phyloP scores from a whole-genome alignment of 1,140 invertebrate species.

The Drosophila mayri region DNA sequence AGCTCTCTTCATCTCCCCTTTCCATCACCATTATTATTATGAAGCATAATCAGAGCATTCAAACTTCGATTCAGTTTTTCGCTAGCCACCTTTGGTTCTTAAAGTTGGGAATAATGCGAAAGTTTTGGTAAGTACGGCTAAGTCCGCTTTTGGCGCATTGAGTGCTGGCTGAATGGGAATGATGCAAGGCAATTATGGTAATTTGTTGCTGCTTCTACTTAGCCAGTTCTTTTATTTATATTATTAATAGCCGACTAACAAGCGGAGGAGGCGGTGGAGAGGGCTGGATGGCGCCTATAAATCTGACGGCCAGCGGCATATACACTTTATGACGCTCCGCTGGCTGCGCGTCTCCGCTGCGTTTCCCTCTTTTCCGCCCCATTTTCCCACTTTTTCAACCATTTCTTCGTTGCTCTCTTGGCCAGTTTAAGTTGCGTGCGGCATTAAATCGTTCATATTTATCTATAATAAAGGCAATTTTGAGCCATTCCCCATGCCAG shows the following conservation, averaged over 20 bases:
- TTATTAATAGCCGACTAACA: conserved; percentile 61
- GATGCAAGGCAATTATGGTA: conserved; percentile 70
- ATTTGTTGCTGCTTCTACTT: conserved; percentile 57
- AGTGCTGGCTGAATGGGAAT: conserved; percentile 18
- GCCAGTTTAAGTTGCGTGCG: conserved; percentile 67
- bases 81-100: background rate
- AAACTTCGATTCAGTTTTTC: background rate
- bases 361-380: background rate
- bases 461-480: conserved; percentile 83
- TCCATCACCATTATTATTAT: background rate
- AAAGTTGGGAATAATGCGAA: conserved; percentile 4
- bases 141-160: conserved; percentile 12
- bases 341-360: conserved; percentile 35
- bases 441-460: conserved; percentile 76
- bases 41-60: conserved; percentile 3
- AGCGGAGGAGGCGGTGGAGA: background rate
- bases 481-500: conserved; percentile 39
- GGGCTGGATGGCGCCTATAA: conserved; percentile 58
- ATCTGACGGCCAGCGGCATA: conserved; percentile 67
- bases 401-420: conserved; percentile 25
- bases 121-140: conserved; percentile 25
- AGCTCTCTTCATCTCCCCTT: background rate
- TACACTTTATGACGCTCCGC: conserved; percentile 68
- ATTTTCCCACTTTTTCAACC: conserved; percentile 1
- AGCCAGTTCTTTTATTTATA: conserved; percentile 36